Percentiles rank a stretch among this genome's conserved stretches.
Evolutionary conservation across 37 sponge, comb jelly and placozoan genomes (phyloP).

Genomic region (Ephydatia muelleri): DNA sequence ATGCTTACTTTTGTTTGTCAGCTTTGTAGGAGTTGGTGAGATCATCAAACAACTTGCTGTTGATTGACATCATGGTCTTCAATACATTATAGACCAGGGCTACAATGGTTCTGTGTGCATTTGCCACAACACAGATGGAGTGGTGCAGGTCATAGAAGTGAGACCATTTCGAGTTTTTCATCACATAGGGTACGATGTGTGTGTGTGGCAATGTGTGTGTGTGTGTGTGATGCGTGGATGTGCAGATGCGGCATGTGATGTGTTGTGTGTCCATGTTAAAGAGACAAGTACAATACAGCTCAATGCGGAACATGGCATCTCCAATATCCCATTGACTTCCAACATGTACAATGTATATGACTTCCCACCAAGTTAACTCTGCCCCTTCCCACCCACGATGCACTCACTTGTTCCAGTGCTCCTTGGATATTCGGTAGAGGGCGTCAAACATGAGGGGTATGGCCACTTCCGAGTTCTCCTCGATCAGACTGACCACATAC

Average conservation of each 20-base stretch:
- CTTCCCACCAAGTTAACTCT: no score
- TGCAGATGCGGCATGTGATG: no score
- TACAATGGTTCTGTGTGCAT: conserved; percentile 76
- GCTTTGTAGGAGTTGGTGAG: conserved; percentile 86
- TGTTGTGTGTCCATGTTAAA: not conserved
- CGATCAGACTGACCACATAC: conserved; percentile 89
- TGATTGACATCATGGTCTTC: conserved; percentile 91
- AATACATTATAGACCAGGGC: conserved; percentile 95
- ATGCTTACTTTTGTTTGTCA: conserved; percentile 69
- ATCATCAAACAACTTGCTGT: conserved; percentile 84
- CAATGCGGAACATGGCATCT: no score
- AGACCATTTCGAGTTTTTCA: no score
- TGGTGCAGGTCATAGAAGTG: no score
- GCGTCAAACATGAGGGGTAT: conserved; percentile 94
- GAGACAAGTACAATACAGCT: no score
- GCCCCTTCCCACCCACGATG: no score
- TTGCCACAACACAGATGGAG: no score
- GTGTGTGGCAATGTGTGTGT: not conserved
- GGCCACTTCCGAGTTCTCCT: conserved; percentile 87
- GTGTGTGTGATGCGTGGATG: no score
- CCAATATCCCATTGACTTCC: no score
- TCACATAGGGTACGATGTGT: not conserved
- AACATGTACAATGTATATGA: no score
- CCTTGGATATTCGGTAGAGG: conserved; percentile 91
- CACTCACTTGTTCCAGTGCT: conserved; percentile 97